Percentiles rank a stretch among this genome's conserved stretches.
Evolutionary conservation across 2,113 vertebrate genomes (phyloP).

Genomic region (Ivindomyrus marchei): DNA sequence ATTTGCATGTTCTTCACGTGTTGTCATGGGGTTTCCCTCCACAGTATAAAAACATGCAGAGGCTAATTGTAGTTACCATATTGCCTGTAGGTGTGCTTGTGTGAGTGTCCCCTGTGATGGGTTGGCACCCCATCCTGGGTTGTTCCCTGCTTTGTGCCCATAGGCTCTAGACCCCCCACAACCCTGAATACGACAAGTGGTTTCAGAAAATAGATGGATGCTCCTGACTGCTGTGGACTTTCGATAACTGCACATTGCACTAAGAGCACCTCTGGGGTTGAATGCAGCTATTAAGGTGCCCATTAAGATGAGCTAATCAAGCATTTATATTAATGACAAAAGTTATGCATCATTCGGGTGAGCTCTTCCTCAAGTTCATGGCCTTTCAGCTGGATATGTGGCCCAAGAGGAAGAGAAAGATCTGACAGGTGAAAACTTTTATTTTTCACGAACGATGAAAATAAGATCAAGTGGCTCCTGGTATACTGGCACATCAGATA

Average conservation of each 20-base stretch:
- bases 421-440: slow-evolving; percentile 17
- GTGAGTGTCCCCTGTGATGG: not conserved
- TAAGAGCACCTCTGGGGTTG: not conserved
- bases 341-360: not conserved
- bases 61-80: not conserved
- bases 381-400: not conserved
- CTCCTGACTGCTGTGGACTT: not conserved
- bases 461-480: slow-evolving; percentile 4
- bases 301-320: not conserved
- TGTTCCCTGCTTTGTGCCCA: not conserved
- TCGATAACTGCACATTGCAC: not conserved
- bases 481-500: not conserved
- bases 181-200: not conserved
- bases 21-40: not conserved
- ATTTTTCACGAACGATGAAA: slow-evolving; percentile 8
- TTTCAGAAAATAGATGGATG: not conserved
- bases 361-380: not conserved
- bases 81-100: not conserved
- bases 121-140: not conserved
- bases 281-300: not conserved
- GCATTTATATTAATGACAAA: slow-evolving; percentile 3
- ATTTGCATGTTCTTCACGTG: not conserved
- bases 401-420: not conserved
- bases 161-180: not conserved
- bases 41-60: not conserved